These are phyloP conservation scores for Unio delphinus DNA, from an alignment of 2,888 invertebrate genomes.

Conservation along the genomic window DNA sequence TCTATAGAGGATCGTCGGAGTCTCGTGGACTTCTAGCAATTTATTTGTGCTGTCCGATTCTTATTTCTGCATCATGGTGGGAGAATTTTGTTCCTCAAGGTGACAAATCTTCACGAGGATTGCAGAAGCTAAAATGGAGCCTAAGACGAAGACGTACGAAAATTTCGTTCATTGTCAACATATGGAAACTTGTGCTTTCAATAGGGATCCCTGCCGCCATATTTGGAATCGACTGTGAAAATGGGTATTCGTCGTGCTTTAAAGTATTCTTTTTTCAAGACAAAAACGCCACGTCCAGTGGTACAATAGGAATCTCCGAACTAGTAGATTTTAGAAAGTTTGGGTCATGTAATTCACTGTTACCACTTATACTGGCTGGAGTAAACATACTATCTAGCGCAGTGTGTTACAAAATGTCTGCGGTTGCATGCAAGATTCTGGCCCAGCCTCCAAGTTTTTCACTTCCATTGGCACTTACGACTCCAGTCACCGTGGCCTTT, in stretches of 20 bases:
- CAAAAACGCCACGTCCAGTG: no score
- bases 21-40: slow-evolving; percentile 14
- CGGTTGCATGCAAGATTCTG: slow-evolving; percentile 71
- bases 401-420: slow-evolving; percentile 35
- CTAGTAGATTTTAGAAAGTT: no score
- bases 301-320: background rate
- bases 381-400: slow-evolving; percentile 20
- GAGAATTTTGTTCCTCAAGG: slow-evolving; percentile 86
- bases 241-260: slow-evolving; percentile 11
- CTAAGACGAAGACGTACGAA: slow-evolving; percentile 38
- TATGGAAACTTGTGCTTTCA: slow-evolving; percentile 48
- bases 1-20: slow-evolving; percentile 13
- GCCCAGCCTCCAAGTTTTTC: slow-evolving; percentile 72
- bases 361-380: slow-evolving; percentile 25
- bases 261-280: no score
- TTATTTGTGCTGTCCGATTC: slow-evolving; percentile 76
- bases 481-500: slow-evolving; percentile 56
- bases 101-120: slow-evolving; percentile 17
- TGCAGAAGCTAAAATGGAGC: slow-evolving; percentile 28
- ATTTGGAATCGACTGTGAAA: slow-evolving; percentile 32
- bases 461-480: slow-evolving; percentile 68
- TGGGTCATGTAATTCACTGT: slow-evolving; percentile 4
- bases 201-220: slow-evolving; percentile 33
- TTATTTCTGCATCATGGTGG: slow-evolving; percentile 97
- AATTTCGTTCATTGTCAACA: slow-evolving; percentile 23